Evolutionary conservation across 2,797 vertebrate species (phyloP), one percentile per base, ranked within the genome.

Genomic region (Tokudaia muenninki): DNA sequence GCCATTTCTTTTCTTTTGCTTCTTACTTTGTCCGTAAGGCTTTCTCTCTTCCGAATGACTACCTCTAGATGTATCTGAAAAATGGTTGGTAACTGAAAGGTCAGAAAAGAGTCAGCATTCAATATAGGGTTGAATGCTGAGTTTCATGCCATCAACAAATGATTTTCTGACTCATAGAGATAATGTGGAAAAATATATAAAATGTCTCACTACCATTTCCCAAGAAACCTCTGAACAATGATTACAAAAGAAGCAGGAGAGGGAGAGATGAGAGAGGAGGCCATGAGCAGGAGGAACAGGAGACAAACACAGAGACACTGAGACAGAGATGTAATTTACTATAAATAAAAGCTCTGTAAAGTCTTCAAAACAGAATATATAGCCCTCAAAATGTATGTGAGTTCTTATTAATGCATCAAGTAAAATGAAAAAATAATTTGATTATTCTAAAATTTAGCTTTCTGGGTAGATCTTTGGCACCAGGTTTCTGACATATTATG

Each of bases 91-190:
- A 94, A 87, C 75, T 80, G 16, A 95, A 96, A 94, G 34, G n/a
- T 93, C 80, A 89, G 92, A 93, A 92, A 96, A 93, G 70, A 93
- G 91, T 93, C 87, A 82, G 55, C 52, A 91, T 44, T 52, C 72
- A 93, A 95, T 79, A 59, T 61, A 47, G 31, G 22, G 86, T 94
- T 95, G 31, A 50, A 31, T 93, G 34, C 84, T 95, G 87, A 72
- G 88, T 79, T 96, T 93, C 70, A 82, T 52, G 78, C 78, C 84
- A 91, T 90, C 50, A 44, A 95, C 90, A 59, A 92, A 24, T 81
- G 87, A 96, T 91, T 67, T 13, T 90, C 78, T 87, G 86, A 79
- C 26, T 96, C 22, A 10, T 88, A 52, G 41, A 57, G 14, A 90
- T 83, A 14, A 34, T 44, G 2, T 59, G 84, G 95, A 81, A 94